Conservation (phyloP, 2,888 invertebrate genomes). For the Drosophila meridiana region DNA sequence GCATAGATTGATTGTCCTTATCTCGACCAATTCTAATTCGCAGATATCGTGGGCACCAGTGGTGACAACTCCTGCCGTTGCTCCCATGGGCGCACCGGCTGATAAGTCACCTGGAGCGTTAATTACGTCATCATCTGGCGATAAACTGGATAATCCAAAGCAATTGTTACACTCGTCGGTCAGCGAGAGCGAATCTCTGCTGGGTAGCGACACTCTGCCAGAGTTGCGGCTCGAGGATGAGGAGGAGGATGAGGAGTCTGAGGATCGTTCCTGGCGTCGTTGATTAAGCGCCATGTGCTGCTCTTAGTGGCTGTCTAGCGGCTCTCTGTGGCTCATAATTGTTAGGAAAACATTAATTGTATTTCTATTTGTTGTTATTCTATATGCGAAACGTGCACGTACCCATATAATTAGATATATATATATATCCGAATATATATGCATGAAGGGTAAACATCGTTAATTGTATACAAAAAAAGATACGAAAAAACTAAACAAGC, state of each 20-base stretch:
- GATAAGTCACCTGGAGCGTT: conserved; percentile 43
- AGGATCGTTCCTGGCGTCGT: conserved; percentile 96
- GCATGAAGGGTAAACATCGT: conserved; percentile 36
- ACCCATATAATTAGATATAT: conserved; percentile 23
- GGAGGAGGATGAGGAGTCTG: conserved; percentile 94
- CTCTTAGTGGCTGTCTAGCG: conserved; percentile 46
- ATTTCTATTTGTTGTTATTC: conserved; percentile 75
- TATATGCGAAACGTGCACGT: conserved; percentile 49
- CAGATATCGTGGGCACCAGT: conserved; percentile 83
- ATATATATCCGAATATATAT: conserved; percentile 13
- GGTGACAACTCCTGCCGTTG: conserved; percentile 55
- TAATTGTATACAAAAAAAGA: conserved; percentile 39
- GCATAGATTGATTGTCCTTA: neutral
- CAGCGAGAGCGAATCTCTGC: conserved; percentile 77
- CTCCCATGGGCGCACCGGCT: conserved; percentile 57
- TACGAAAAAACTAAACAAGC: conserved; percentile 14
- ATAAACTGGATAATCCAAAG: conserved; percentile 60
- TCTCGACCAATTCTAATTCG: neutral
- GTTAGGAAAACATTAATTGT: conserved; percentile 55
- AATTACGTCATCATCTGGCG: conserved; percentile 20
- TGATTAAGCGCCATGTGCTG: conserved; percentile 85
- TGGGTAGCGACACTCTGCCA: conserved; percentile 85
- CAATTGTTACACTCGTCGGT: conserved; percentile 67
- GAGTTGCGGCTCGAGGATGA: conserved; percentile 91
- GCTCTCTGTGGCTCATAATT: conserved; percentile 56